A percentile compares a stretch with the other conserved stretches of the same genome.
Evolutionary conservation across 1,140 invertebrate species (phyloP).

Genomic region (Portunus trituberculatus): DNA sequence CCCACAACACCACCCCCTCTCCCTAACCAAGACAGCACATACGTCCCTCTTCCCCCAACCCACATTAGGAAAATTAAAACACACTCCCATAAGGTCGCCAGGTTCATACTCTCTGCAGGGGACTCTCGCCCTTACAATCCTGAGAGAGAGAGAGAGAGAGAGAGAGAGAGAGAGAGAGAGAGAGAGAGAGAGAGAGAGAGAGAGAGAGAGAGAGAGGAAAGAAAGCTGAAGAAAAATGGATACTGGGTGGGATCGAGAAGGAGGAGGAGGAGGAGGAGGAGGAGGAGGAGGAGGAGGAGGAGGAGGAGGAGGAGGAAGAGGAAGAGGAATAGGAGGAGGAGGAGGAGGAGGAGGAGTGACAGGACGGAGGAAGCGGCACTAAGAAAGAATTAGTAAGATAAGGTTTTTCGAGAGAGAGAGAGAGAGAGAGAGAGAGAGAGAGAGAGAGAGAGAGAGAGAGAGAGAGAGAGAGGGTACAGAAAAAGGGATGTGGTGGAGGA

Average conservation of each 20-base stretch:
- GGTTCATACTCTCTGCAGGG: neutral
- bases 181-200: neutral
- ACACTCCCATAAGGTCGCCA: neutral
- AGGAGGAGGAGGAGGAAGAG: neutral
- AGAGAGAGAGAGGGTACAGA: constrained; percentile 29
- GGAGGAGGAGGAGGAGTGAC: neutral
- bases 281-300: neutral
- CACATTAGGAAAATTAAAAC: constrained; percentile 24
- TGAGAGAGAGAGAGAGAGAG: neutral
- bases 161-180: constrained; percentile 10
- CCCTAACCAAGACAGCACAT: neutral
- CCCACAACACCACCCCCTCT: neutral
- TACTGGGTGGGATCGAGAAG: neutral
- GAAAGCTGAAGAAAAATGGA: neutral
- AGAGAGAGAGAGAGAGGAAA: constrained; percentile 7
- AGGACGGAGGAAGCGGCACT: no score
- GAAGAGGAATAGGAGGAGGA: neutral
- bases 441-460: constrained; percentile 19
- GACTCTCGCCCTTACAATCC: neutral
- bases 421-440: constrained; percentile 45
- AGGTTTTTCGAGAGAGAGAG: neutral
- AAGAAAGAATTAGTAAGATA: no score
- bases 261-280: neutral
- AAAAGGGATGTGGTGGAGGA: neutral
- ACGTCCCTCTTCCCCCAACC: neutral